phyloP scores from a whole-genome alignment of 92 coral and sea anemone genomes.

The Diadumene lineata region DNA sequence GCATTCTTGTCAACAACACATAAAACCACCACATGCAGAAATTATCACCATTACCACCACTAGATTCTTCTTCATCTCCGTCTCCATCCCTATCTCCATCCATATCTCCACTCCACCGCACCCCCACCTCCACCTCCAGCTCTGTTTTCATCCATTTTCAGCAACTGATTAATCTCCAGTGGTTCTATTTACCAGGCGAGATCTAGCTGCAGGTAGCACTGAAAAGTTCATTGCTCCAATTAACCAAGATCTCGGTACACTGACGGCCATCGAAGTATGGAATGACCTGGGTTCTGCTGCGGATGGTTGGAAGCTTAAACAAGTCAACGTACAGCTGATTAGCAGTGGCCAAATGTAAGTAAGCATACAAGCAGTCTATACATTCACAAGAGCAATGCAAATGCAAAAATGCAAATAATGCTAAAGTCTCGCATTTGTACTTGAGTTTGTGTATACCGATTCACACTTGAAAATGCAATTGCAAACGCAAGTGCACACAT shows the following conservation, averaged over 20 bases:
- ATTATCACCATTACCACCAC: neutral
- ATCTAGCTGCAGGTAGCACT: neutral
- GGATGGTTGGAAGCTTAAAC: conserved; percentile 3
- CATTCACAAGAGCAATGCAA: too few relatives aligned
- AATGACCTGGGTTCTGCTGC: neutral
- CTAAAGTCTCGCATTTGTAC: too few relatives aligned
- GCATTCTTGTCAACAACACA: neutral
- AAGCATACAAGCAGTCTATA: too few relatives aligned
- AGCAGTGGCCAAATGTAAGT: neutral
- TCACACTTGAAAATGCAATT: too few relatives aligned
- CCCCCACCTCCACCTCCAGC: neutral
- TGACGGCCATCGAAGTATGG: neutral
- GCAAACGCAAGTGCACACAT: too few relatives aligned
- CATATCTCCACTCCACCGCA: neutral
- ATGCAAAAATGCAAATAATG: too few relatives aligned
- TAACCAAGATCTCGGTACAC: neutral
- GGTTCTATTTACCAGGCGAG: neutral
- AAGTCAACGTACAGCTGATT: neutral
- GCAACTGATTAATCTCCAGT: neutral
- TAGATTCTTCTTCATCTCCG: neutral
- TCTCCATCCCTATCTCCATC: neutral
- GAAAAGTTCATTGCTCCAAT: neutral
- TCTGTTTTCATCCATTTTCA: neutral
- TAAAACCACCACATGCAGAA: neutral
- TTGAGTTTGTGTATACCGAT: too few relatives aligned